A percentile compares a stretch with the other conserved stretches of the same genome.
phyloP scores from a whole-genome alignment of 2,113 vertebrate species.

The Scortum barcoo region DNA sequence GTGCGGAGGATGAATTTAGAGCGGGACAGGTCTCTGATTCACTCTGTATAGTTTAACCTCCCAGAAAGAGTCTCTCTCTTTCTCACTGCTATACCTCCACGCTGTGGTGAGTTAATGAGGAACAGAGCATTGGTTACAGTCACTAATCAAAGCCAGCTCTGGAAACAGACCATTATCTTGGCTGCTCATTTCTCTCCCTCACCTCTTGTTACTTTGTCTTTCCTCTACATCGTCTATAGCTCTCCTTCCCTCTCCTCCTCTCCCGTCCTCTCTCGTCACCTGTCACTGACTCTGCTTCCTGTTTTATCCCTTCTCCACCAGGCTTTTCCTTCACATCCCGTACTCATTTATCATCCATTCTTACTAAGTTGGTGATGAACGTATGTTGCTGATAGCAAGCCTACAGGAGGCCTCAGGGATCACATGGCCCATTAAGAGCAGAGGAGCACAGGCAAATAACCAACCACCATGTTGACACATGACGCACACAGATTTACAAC shows the following conservation, averaged over 20 bases:
- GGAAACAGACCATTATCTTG: conserved; percentile 69
- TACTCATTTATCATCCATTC: conserved; percentile 48
- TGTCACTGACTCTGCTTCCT: conserved; percentile 44
- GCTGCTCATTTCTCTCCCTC: conserved; percentile 72
- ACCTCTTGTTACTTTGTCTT: conserved; percentile 72
- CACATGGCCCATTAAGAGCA: conserved; percentile 55
- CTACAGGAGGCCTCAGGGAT: conserved; percentile 41
- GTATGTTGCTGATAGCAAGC: conserved; percentile 26
- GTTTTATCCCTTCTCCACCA: conserved; percentile 29
- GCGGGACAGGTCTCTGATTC: conserved; percentile 28
- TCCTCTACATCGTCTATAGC: conserved; percentile 60
- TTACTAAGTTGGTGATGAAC: conserved; percentile 19
- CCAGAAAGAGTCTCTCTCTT: conserved; percentile 35
- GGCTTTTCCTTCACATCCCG: conserved; percentile 1
- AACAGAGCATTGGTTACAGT: conserved; percentile 70
- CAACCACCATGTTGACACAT: conserved; percentile 43
- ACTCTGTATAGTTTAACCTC: conserved; percentile 19
- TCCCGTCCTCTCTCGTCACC: conserved; percentile 42
- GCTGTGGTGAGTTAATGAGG: conserved; percentile 67
- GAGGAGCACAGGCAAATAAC: conserved; percentile 52
- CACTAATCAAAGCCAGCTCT: conserved; percentile 81
- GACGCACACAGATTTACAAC: not conserved
- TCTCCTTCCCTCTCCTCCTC: conserved; percentile 26
- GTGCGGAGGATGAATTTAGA: conserved; percentile 32
- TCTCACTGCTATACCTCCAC: conserved; percentile 49